phyloP scores from a whole-genome alignment of 2,888 invertebrate genomes.

The Ochropacha duplaris region DNA sequence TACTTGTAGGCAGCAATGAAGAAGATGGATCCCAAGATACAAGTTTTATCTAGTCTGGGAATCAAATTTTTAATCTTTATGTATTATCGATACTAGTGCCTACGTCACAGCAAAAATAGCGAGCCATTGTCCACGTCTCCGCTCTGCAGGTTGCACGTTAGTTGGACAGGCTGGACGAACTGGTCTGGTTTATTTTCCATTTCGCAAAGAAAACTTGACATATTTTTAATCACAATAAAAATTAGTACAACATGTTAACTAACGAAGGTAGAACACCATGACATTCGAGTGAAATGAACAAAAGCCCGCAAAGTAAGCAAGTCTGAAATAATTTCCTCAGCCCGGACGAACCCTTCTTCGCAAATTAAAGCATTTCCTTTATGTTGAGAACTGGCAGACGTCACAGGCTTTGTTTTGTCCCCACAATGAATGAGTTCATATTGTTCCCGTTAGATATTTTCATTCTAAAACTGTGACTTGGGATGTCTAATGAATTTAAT shows the following conservation, averaged over 20 bases:
- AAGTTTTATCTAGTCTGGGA: too few relatives aligned
- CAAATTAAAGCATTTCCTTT: slow-evolving; percentile 32
- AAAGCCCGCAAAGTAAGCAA: slow-evolving; percentile 11
- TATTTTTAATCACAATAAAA: neutral
- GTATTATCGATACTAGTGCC: too few relatives aligned
- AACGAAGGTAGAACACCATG: slow-evolving; percentile 3
- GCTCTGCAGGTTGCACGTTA: too few relatives aligned
- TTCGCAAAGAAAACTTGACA: too few relatives aligned
- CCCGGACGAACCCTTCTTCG: slow-evolving; percentile 11
- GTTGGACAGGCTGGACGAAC: too few relatives aligned
- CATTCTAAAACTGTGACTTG: neutral
- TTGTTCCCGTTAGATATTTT: neutral
- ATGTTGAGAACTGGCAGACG: slow-evolving; percentile 47
- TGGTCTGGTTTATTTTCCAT: too few relatives aligned
- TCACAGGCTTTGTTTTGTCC: slow-evolving; percentile 43
- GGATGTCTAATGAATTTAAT: neutral
- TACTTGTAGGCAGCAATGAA: too few relatives aligned
- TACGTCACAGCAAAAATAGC: too few relatives aligned
- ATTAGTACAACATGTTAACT: neutral
- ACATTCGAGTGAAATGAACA: slow-evolving; percentile 5
- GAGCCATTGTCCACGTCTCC: too few relatives aligned
- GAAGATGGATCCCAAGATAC: too few relatives aligned
- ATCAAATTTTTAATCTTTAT: too few relatives aligned
- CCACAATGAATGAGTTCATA: neutral
- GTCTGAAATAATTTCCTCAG: slow-evolving; percentile 20